A percentile compares a stretch with the other conserved stretches of the same genome.
Evolutionary conservation across 2,888 invertebrate genomes (phyloP).

Genomic region (Lasioglossum villosulum): DNA sequence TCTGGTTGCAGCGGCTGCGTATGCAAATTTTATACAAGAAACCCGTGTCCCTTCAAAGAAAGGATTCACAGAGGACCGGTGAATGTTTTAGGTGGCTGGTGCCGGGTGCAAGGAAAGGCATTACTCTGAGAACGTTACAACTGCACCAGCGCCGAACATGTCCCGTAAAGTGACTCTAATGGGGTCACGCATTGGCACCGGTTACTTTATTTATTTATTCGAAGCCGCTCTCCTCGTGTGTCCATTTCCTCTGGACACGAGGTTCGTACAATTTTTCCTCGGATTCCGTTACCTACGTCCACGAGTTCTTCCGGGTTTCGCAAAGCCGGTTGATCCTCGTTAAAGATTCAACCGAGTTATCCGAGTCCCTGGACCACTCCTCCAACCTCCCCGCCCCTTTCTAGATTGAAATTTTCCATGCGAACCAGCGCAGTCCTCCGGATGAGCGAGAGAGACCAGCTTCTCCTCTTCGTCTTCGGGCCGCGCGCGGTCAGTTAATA

Average conservation of each 20-base stretch:
- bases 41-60: conserved; percentile 54
- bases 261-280: conserved; percentile 50
- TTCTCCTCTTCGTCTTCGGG: conserved; percentile 24
- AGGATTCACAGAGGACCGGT: conserved; percentile 45
- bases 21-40: conserved; percentile 62
- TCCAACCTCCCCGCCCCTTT: conserved; percentile 31
- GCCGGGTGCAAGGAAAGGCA: conserved; percentile 35
- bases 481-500: conserved; percentile 55
- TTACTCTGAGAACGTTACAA: conserved; percentile 63
- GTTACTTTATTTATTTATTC: conserved; percentile 82
- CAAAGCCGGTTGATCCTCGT: conserved; percentile 76
- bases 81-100: conserved; percentile 63
- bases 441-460: background rate
- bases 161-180: conserved; percentile 80
- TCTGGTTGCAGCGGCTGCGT: conserved; percentile 30
- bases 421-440: conserved; percentile 56
- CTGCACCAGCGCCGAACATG: conserved; percentile 45
- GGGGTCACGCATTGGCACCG: conserved; percentile 79
- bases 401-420: conserved; percentile 84
- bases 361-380: conserved; percentile 66
- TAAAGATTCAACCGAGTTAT: conserved; percentile 83
- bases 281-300: conserved; percentile 32
- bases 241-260: conserved; percentile 33
- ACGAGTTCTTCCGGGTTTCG: conserved; percentile 45
- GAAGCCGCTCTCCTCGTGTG: conserved; percentile 50